Evolutionary conservation across 1,140 invertebrate species (phyloP).

Genomic region (Adelges cooleyi): DNA sequence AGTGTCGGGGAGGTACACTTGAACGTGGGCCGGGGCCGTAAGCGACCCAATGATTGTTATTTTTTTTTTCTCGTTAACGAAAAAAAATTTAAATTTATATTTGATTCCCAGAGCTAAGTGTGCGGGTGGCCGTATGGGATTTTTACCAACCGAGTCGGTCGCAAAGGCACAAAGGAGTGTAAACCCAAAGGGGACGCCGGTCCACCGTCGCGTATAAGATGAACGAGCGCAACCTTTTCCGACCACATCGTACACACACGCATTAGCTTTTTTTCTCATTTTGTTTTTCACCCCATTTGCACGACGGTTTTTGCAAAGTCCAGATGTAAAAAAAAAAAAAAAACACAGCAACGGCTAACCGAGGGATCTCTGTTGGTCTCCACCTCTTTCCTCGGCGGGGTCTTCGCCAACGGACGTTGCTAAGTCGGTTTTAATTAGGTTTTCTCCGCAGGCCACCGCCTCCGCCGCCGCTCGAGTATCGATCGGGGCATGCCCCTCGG

Average conservation of each 20-base stretch:
- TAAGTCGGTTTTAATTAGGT: slow-evolving; percentile 29
- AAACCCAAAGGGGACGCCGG: slow-evolving; percentile 16
- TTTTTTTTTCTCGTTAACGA: background rate
- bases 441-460: slow-evolving; percentile 3
- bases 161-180: slow-evolving; percentile 11
- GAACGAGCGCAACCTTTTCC: slow-evolving; percentile 2
- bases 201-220: background rate
- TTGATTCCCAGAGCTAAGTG: slow-evolving; percentile 17
- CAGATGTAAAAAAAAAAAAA: background rate
- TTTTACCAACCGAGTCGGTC: background rate
- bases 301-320: background rate
- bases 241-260: slow-evolving; percentile 1
- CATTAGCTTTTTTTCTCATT: slow-evolving; percentile 23
- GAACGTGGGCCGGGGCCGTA: background rate
- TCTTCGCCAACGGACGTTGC: slow-evolving; percentile 17
- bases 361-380: slow-evolving; percentile 8
- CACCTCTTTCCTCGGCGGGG: slow-evolving; percentile 6
- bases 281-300: slow-evolving; percentile 25
- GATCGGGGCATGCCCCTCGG: too few relatives aligned
- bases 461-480: background rate
- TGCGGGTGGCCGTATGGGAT: background rate
- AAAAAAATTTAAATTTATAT: slow-evolving; percentile 28
- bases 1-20: slow-evolving; percentile 1
- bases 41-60: slow-evolving; percentile 3
- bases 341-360: background rate